phyloP scores from a whole-genome alignment of 2,113 vertebrate species.

The Craseonycteris thonglongyai region DNA sequence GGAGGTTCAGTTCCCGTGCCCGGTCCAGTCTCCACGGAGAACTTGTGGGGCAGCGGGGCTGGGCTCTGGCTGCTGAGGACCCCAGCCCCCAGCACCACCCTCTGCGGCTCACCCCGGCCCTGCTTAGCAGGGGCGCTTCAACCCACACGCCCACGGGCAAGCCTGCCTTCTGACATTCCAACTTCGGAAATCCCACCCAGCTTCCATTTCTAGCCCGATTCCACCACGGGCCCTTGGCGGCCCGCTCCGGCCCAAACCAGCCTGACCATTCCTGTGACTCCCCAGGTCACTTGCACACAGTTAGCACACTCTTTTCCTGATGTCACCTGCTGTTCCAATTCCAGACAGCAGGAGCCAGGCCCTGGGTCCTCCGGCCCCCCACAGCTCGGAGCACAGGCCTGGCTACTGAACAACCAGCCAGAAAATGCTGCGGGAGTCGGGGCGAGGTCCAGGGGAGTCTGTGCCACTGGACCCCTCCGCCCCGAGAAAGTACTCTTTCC shows the following conservation, averaged over 20 bases:
- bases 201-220: background rate
- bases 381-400: background rate
- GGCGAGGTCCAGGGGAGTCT: accelerated
- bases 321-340: background rate
- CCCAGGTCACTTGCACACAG: accelerated
- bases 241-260: background rate
- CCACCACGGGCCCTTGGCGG: background rate
- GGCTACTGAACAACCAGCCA: background rate
- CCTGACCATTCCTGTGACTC: accelerated
- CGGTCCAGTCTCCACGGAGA: background rate
- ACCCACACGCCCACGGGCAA: too few relatives aligned
- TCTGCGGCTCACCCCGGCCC: background rate
- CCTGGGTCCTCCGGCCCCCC: background rate
- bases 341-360: background rate
- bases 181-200: background rate
- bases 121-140: too few relatives aligned
- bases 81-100: background rate
- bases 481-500: accelerated
- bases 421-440: background rate
- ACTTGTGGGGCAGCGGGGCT: background rate
- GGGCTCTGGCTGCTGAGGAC: accelerated
- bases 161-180: background rate
- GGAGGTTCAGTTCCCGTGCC: accelerated
- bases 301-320: too few relatives aligned
- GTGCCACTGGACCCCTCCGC: accelerated